Base-by-base conservation (phyloP, 2,888 invertebrate genomes). In the Polyploca ridens region DNA sequence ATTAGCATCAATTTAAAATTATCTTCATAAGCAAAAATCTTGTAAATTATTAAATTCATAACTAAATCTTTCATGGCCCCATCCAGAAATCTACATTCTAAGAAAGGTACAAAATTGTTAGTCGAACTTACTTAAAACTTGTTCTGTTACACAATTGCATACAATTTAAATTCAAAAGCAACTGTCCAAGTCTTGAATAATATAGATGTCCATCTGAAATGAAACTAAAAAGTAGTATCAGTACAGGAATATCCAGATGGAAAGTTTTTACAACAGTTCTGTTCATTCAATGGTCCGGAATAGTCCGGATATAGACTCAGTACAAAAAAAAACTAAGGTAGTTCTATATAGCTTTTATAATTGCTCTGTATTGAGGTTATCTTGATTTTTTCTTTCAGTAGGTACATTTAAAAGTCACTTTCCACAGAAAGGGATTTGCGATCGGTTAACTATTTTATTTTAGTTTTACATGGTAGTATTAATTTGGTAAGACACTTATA, bases 91-190 rank as follows among this genome's bases (percentile, higher is more conserved):
- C 61, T 62, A 63, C 63, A 69, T 68, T 66, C 63, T 62, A 73
- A 66, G n/a, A 54, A 64, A 70, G 63, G 68, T 62, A 68, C 69
- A 71, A 70, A 75, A 78, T 68, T 65, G 75, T 68, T 68, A 68
- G 64, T 59, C 60, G 63, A 75, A 76, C 69, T 71, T 67, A 59
- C 64, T 62, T n/a, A 64, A 66, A 72, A 72, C 71, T 75, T 67
- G 65, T 70, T 67, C 65, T 64, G 73, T 62, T 68, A 69, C 66
- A 69, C 70, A 77, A 79, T 77, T 75, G 72, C 66, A 59, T 64
- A 66, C 58, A 62, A 78, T 77, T 78, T 71, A 72, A 67, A 77
- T 74, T 74, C 71, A 58, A 44, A 35, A 27, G 27, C 41, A 63
- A 33, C 49, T 16, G 49, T 14, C 49, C 14, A 14, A 49, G 49